Evolutionary conservation across 1,140 invertebrate species (phyloP), one percentile per base, ranked within the genome.

Genomic region (Scaptomyza graminum): DNA sequence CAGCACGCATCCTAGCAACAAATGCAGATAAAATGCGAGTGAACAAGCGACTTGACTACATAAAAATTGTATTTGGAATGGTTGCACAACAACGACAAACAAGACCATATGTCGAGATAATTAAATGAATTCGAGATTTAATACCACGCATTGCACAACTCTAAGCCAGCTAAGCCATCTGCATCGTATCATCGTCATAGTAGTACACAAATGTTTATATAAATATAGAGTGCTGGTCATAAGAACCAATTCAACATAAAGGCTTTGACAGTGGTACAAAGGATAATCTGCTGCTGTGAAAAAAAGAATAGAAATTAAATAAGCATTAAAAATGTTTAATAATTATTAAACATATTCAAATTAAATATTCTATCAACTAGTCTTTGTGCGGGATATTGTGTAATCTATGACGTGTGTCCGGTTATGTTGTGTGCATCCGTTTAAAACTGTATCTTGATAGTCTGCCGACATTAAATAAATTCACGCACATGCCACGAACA

Each of bases 21-120:
- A 63, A 63, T 65, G 57, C 51, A 49, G 18, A 75, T 69, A 69
- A 61, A 79, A 41, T 63, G 31, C 46, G 47, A 37, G 28, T 22
- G 22, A 51, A 18, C n/a, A 43, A 59, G 18, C 18, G 18, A 22
- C 18, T 22, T 3, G 18, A 22, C 56, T 43, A 64, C 72, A 63
- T 37, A 18, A 68, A 76, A 81, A 76, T 73, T 64, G n/a, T 44
- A 63, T 76, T 79, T 61, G 28, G 62, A 57, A 59, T 64, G 31
- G 55, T 43, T 55, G 28, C 52, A 2, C 47, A 64, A 41, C 43
- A 46, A 5, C 4, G 43, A 41, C 39, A 41, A 41, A 41, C n/a
- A n/a, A n/a, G n/a, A n/a, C n/a, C n/a, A n/a, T n/a, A n/a, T 22
- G 54, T 22, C 41, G 22, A 46, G 46, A 79, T 74, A 79, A 74